Base-by-base conservation (phyloP, 2,888 invertebrate genomes). In the Pharmacophagus antenor region DNA sequence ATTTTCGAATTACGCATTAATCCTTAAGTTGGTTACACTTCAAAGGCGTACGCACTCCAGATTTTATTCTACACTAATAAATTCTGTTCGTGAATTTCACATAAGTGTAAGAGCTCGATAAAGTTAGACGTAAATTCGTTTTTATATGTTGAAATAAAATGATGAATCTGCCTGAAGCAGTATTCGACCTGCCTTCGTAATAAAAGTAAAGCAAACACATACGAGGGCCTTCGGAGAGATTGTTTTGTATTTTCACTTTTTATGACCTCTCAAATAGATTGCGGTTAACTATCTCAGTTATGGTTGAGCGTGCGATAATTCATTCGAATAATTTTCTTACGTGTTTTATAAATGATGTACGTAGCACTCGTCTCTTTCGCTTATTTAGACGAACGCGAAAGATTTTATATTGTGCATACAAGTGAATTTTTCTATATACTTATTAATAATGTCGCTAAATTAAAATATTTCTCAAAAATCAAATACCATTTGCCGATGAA, bases 111-210 rank as follows among this genome's bases (percentile, higher is more conserved):
- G 27, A n/a, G 23, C 20, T 18, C 25, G 25, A 48, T 48, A 48
- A 25, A 53, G 41, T 53, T 58, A 37, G 21, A 52, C 25, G 23
- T 53, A 48, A 58, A 58, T n/a, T 47, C 22, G 20, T 12, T 48
- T 53, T 58, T 58, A 58, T 53, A 48, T 41, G 23, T 21, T 41
- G 20, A 41, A 48, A 53, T 58, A 58, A 58, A 58, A 53, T 58
- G 51, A 57, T 47, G 46, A 44, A 57, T 52, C 48, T 58, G 48
- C 17, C 23, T 58, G 46, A 37, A 53, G 47, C 48, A 41, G 21
- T 48, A 47, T 53, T 53, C 25, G 37, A 53, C 37, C 47, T 58
- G 48, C 48, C 7, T 21, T n/a, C n/a, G 48, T 58, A 53, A 53
- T 58, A 53, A 53, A 58, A 58, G 41, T 18, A 17, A 37, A 2